Evolutionary conservation across 2,888 invertebrate genomes (phyloP).

Genomic region (Elysia crispata): DNA sequence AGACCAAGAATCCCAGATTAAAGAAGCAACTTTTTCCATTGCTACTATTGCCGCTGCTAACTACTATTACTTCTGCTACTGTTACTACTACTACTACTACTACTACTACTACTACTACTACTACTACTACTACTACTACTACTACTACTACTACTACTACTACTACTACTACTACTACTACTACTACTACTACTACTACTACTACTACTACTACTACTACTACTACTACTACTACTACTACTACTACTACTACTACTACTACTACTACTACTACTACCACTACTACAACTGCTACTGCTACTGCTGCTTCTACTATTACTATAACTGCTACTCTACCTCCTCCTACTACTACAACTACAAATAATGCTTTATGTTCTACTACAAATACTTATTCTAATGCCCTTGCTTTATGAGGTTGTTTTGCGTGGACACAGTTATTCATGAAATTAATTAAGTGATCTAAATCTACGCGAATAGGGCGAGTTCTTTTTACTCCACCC

Average conservation of each 20-base stretch:
- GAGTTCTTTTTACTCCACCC: too few relatives aligned
- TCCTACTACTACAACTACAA: background rate
- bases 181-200: slow-evolving; percentile 14
- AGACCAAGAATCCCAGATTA: too few relatives aligned
- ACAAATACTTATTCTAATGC: too few relatives aligned
- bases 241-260: slow-evolving; percentile 19
- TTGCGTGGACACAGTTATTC: too few relatives aligned
- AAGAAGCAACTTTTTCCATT: too few relatives aligned
- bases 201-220: slow-evolving; percentile 19
- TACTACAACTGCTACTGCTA: background rate
- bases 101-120: slow-evolving; percentile 9
- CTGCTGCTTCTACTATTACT: background rate
- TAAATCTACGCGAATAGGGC: too few relatives aligned
- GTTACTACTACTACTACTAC: background rate
- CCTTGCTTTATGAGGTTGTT: too few relatives aligned
- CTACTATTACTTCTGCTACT: background rate
- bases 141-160: slow-evolving; percentile 4
- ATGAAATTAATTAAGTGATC: too few relatives aligned
- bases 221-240: slow-evolving; percentile 17
- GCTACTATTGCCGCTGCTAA: background rate
- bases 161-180: background rate
- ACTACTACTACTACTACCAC: background rate
- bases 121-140: slow-evolving; percentile 9
- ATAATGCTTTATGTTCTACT: too few relatives aligned
- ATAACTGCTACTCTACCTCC: background rate